Evolutionary conservation across 2,888 invertebrate genomes (phyloP), one percentile per base, ranked within the genome.

Genomic region (Nycteola revayana): DNA sequence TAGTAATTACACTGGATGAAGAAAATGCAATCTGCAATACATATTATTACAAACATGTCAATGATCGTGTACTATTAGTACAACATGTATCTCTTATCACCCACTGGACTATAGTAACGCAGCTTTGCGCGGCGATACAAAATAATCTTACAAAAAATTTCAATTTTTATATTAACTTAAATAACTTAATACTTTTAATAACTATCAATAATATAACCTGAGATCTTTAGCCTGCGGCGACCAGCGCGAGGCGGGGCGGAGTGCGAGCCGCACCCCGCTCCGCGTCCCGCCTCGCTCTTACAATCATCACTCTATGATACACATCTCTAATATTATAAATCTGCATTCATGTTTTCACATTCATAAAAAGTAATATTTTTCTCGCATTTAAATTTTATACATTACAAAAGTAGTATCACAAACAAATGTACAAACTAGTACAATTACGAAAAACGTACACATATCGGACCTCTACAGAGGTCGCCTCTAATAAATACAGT

Each of bases 401-500:
- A 87, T 88, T 87, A 88, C 86, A 88, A 86, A 86, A 84, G 89
- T 89, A 89, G 88, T 89, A 89, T 89, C 89, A 89, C 89, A 89
- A 89, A 89, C 83, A 87, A 89, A 88, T 86, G 88, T 89, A 89
- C 88, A 75, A 86, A 83, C 86, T 84, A 85, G 87, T 86, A 84
- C 83, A 83, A 78, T 81, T 83, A 85, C 79, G 75, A 85, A 78
- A 80, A 80, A 79, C 78, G 77, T 81, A 77, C 79, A 81, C 77
- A 79, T 78, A 81, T 64, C 62, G 51, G 55, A 52, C 57, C 62
- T 45, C 48, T 46, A 42, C 60, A 63, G 78, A 72, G 83, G 66
- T 66, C 84, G 74, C 66, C 77, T 80, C 83, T 82, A 83, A 84
- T 84, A 84, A 84, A 85, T 85, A 85, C 83, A 75, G 71, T 75